These are phyloP conservation scores for Antennarius maculatus DNA, from an alignment of 2,797 vertebrate genomes.

Conservation along the genomic window DNA sequence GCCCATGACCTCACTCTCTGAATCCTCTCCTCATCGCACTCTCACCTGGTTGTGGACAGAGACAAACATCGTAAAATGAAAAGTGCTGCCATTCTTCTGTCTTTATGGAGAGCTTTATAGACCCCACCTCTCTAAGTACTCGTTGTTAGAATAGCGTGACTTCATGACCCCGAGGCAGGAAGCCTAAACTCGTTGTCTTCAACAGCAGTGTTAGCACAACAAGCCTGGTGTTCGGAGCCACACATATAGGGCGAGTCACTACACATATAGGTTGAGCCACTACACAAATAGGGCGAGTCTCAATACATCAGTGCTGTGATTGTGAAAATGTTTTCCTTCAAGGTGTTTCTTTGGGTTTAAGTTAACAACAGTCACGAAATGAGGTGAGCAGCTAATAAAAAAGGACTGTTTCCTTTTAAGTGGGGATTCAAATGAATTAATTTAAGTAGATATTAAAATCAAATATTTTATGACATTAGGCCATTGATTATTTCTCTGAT, in stretches of 20 bases:
- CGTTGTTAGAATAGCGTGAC: constrained; percentile 1
- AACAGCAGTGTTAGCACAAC: constrained; percentile 7
- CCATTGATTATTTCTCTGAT: background rate
- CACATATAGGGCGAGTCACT: constrained; percentile 5
- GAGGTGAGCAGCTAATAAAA: constrained; percentile 1
- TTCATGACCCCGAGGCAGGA: background rate
- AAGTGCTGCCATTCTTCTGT: background rate
- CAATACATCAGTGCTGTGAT: too few relatives aligned
- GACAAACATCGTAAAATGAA: constrained; percentile 2
- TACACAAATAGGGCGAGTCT: too few relatives aligned
- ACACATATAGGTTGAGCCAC: background rate
- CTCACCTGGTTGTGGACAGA: constrained; percentile 67
- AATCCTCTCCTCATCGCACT: constrained; percentile 80
- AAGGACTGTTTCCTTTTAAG: constrained; percentile 3
- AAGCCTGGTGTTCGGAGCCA: constrained; percentile 9
- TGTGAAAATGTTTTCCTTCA: background rate
- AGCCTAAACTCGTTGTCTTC: constrained; percentile 13
- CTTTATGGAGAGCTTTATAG: constrained; percentile 1
- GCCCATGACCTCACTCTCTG: constrained; percentile 95
- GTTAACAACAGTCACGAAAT: constrained; percentile 3
- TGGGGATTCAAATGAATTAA: background rate
- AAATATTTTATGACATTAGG: background rate
- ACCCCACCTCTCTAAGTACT: background rate
- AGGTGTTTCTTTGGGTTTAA: constrained; percentile 15
- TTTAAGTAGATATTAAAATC: background rate